Conservation (phyloP, 2,888 invertebrate genomes). For the Phoronis australis region DNA sequence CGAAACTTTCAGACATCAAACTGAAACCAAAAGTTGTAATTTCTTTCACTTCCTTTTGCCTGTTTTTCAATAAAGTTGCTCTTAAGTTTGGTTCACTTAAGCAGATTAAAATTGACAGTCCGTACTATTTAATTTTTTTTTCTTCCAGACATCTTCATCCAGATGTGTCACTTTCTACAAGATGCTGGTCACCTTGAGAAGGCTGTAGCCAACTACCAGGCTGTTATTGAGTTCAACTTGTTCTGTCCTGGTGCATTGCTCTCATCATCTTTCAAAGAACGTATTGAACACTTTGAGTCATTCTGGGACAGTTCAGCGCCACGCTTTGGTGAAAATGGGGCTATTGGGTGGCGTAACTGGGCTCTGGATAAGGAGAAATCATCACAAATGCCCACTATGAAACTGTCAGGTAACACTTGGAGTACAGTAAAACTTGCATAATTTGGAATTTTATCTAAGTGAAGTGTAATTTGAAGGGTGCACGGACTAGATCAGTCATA, state of each 20-base stretch:
- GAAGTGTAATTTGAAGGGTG: no score
- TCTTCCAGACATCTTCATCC: slow-evolving; percentile 43
- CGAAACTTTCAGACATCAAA: no score
- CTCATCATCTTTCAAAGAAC: slow-evolving; percentile 24
- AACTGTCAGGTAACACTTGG: background rate
- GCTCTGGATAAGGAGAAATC: slow-evolving; percentile 13
- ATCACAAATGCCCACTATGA: slow-evolving; percentile 1
- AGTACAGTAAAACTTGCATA: background rate
- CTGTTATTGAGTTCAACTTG: slow-evolving; percentile 53
- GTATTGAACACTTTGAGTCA: slow-evolving; percentile 43
- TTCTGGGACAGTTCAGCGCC: slow-evolving; percentile 54
- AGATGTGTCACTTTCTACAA: slow-evolving; percentile 45
- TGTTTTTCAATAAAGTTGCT: no score
- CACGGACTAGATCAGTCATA: no score
- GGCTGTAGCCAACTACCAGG: slow-evolving; percentile 51
- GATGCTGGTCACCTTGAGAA: slow-evolving; percentile 52
- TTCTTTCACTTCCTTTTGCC: no score
- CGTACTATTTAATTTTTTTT: slow-evolving; percentile 1
- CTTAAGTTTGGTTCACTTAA: no score
- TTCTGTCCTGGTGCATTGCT: slow-evolving; percentile 36
- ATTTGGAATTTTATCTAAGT: no score
- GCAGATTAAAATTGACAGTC: no score
- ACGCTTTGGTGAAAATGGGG: slow-evolving; percentile 48
- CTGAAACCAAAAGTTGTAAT: no score
- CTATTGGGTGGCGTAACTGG: slow-evolving; percentile 48